Evolutionary conservation across 2,797 vertebrate genomes (phyloP), one percentile per base, ranked within the genome.

Genomic region (Triplophysa yarkandensis): DNA sequence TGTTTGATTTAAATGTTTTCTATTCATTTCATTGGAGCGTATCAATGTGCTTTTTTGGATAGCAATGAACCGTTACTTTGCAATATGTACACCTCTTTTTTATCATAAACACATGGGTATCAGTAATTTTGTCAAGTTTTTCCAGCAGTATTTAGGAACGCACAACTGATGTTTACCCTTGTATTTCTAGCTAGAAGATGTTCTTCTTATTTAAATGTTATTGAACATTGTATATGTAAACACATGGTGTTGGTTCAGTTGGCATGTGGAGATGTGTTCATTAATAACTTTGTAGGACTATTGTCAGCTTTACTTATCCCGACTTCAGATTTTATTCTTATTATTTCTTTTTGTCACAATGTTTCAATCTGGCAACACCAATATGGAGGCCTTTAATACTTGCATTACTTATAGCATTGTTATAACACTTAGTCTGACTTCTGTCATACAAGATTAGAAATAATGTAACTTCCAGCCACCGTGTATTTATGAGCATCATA

Each of bases 171-270:
- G 36, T n/a, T 65, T 0, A 6, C 52, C 0, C 9, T 44, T 0
- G 84, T 88, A 14, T 43, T 2, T 30, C 28, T 83, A 39, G 83
- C 81, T 4, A 78, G 82, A 27, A 16, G 8, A 4, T 32, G 88
- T 0, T 10, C 75, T 0, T 92, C 85, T 63, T 91, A 88, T 54
- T 55, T 64, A 8, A 85, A 87, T 58, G 72, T 57, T 0, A 87
- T 91, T 23, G 74, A 85, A 16, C 88, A 90, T 57, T 91, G 87
- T 63, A 90, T 89, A 84, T 91, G 89, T 77, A 90, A 92, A 13
- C 90, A 92, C 72, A 92, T 91, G 90, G 85, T 88, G 1, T 39
- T 92, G 50, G 78, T 80, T 68, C 74, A 81, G 52, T 60, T 81
- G 54, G 76, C 80, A 44, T 78, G 72, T 65, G 80, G 63, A 60